Conservation (phyloP, 2,888 invertebrate genomes). For the Heteropelma amictum region DNA sequence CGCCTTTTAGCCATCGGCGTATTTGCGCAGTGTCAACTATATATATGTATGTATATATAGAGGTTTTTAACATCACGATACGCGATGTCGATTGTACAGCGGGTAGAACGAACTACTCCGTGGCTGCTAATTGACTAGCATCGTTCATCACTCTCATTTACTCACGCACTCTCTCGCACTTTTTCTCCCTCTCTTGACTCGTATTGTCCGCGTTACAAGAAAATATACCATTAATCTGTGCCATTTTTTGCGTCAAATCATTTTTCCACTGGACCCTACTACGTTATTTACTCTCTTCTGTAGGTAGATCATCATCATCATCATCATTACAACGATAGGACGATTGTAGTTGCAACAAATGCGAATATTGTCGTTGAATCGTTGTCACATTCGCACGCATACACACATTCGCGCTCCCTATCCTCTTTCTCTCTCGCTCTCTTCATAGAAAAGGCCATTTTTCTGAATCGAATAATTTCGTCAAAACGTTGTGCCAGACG, state of each 20-base stretch:
- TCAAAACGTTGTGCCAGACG: conserved; percentile 29
- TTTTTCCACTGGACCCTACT: neutral
- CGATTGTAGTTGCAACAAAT: conserved; percentile 31
- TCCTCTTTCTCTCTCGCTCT: neutral
- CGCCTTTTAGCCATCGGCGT: conserved; percentile 36
- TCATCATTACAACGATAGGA: conserved; percentile 5
- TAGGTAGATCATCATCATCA: neutral
- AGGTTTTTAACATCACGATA: conserved; percentile 31
- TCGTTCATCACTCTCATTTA: conserved; percentile 75
- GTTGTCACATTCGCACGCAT: neutral
- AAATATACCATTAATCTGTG: conserved; percentile 39
- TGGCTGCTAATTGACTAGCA: conserved; percentile 77
- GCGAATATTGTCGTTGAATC: conserved; percentile 14
- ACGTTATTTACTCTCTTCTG: neutral
- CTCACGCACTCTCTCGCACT: conserved; percentile 32
- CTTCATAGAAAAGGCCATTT: conserved; percentile 30
- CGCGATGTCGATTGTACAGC: conserved; percentile 31
- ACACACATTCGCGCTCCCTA: neutral
- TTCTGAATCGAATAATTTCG: conserved; percentile 31
- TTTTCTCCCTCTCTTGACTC: conserved; percentile 23
- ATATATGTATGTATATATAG: neutral
- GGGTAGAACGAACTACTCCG: conserved; percentile 59
- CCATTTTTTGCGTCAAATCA: neutral
- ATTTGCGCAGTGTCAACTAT: conserved; percentile 12
- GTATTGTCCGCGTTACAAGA: conserved; percentile 30